phyloP scores from a whole-genome alignment of 2,113 vertebrate species.

The Pollimyrus isidori region DNA sequence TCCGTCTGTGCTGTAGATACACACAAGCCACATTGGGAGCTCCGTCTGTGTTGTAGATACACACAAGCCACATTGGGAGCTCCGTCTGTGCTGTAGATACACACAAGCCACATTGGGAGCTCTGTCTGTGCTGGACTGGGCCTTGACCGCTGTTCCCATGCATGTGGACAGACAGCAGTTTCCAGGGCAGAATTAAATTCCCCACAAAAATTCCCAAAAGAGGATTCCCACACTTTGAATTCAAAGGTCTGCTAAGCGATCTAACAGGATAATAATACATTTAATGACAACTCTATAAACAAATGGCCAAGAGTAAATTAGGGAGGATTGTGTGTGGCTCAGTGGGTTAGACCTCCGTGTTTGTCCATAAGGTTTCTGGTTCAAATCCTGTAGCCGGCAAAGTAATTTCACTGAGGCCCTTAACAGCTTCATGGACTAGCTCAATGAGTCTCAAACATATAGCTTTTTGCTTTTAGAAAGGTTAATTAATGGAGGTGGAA shows the following conservation, averaged over 20 bases:
- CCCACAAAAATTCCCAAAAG: not conserved
- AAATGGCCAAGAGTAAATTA: not conserved
- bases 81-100: constrained; percentile 58
- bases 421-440: not conserved
- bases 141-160: not conserved
- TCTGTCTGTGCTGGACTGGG: not conserved
- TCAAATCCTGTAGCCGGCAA: not conserved
- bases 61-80: not conserved
- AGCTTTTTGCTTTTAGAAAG: not conserved
- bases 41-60: not conserved
- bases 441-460: not conserved
- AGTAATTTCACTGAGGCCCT: not conserved
- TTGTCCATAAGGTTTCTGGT: not conserved
- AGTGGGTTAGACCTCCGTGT: not conserved
- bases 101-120: not conserved
- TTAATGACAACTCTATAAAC: not conserved
- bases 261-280: not conserved
- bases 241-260: not conserved
- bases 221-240: not conserved
- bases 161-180: not conserved
- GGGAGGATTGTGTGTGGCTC: not conserved
- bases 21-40: not conserved
- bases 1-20: not conserved
- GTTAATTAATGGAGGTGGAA: not conserved
- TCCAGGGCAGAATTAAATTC: not conserved